Percentiles rank a stretch among this genome's conserved stretches.
Conservation (phyloP, 2,113 vertebrate genomes). For the Labeo rohita region DNA sequence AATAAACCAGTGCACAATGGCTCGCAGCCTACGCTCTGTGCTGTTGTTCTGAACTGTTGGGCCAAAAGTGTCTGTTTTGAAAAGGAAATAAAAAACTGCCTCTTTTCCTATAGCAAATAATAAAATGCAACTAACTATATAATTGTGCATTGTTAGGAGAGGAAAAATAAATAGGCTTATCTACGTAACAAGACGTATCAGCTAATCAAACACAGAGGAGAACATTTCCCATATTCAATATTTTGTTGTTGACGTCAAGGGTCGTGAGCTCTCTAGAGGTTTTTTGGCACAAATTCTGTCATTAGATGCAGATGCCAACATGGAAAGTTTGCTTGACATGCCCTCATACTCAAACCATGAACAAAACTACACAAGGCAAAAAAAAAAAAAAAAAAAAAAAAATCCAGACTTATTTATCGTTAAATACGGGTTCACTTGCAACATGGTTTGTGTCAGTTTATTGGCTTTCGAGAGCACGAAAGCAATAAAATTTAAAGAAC, state of each 20-base stretch:
- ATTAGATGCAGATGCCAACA: neutral
- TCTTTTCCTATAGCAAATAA: neutral
- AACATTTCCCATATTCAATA: slow-evolving; percentile 8
- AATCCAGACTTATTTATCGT: neutral
- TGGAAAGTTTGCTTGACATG: slow-evolving; percentile 3
- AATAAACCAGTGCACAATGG: neutral
- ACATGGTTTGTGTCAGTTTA: neutral
- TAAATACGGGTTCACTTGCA: neutral
- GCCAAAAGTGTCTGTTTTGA: neutral
- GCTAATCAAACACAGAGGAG: neutral
- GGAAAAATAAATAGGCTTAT: neutral
- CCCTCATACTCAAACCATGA: slow-evolving; percentile 6
- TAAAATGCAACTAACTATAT: slow-evolving; percentile 19
- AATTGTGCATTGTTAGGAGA: neutral
- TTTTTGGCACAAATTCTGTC: neutral
- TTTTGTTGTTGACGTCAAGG: neutral
- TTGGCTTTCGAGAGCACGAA: neutral
- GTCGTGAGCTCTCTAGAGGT: neutral
- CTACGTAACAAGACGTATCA: neutral
- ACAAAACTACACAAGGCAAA: neutral
- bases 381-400: neutral
- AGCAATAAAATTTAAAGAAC: neutral
- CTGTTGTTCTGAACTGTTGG: neutral
- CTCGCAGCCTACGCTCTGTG: neutral
- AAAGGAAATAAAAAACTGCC: neutral